A percentile compares a stretch with the other conserved stretches of the same genome.
Conservation (phyloP, 2,113 vertebrate genomes). For the Heptranchias perlo region DNA sequence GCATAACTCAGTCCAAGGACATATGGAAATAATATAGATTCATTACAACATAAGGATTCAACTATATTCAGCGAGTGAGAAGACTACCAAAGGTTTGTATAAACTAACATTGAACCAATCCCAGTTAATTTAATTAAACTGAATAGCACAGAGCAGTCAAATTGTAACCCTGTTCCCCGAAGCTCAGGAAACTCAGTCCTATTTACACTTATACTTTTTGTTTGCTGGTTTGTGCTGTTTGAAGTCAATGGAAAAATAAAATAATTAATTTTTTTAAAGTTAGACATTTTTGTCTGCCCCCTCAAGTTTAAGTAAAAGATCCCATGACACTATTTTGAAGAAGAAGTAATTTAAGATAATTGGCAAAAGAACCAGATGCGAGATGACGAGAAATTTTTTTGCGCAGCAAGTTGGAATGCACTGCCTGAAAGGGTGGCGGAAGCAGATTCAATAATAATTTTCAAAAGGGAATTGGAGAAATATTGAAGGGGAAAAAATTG, state of each 20-base stretch:
- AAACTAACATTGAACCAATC: not conserved
- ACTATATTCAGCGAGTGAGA: not conserved
- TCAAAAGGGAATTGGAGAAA: too few relatives aligned
- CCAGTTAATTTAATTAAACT: not conserved
- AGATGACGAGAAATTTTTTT: too few relatives aligned
- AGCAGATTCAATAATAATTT: too few relatives aligned
- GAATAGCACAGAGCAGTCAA: not conserved
- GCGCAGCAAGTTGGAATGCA: too few relatives aligned
- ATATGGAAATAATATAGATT: conserved; percentile 23
- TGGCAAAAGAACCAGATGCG: too few relatives aligned
- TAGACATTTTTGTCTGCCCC: not conserved
- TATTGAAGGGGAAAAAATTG: too few relatives aligned
- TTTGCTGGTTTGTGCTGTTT: not conserved
- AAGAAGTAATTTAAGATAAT: too few relatives aligned
- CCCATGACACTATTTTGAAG: not conserved
- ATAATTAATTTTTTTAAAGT: not conserved
- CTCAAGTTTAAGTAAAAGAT: not conserved
- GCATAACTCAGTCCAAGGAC: not conserved
- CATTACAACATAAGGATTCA: not conserved
- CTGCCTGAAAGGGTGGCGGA: too few relatives aligned
- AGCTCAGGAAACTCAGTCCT: not conserved
- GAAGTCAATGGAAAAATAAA: not conserved
- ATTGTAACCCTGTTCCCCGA: not conserved
- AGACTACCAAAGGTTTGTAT: not conserved
- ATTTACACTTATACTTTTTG: not conserved